These are phyloP conservation scores for Oryzias sinensis DNA, from an alignment of 2,797 vertebrate genomes.

Conservation along the genomic window DNA sequence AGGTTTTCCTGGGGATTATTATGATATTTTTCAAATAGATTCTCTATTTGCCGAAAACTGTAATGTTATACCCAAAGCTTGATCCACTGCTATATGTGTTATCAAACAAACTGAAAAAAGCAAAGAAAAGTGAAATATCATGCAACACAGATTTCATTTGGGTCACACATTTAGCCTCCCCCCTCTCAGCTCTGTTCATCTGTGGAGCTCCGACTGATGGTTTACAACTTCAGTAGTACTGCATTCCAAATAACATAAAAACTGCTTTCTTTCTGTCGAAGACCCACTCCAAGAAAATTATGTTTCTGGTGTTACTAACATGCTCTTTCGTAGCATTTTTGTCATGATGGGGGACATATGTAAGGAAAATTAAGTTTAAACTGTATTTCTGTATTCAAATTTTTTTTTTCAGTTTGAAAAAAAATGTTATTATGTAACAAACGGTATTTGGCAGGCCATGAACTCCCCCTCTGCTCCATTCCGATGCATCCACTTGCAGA, in stretches of 20 bases:
- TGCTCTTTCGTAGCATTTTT: too few relatives aligned
- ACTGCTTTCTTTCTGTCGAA: conserved; percentile 28
- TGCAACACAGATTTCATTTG: conserved; percentile 61
- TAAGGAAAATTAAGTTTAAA: too few relatives aligned
- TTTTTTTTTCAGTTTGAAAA: too few relatives aligned
- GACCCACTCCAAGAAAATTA: too few relatives aligned
- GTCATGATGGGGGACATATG: too few relatives aligned
- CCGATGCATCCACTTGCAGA: too few relatives aligned
- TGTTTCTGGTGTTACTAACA: too few relatives aligned
- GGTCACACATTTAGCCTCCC: conserved; percentile 51
- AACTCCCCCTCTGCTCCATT: too few relatives aligned
- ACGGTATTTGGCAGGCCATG: too few relatives aligned
- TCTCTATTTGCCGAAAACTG: conserved; percentile 50
- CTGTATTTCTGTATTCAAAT: too few relatives aligned
- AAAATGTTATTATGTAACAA: too few relatives aligned
- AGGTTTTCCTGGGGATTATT: conserved; percentile 2
- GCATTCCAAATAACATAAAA: conserved; percentile 43
- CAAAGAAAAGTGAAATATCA: conserved; percentile 24
- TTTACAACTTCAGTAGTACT: conserved; percentile 37
- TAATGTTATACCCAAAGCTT: conserved; percentile 40
- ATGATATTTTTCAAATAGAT: conserved; percentile 42
- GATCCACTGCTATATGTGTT: conserved; percentile 24
- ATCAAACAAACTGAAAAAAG: conserved; percentile 26
- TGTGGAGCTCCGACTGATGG: conserved; percentile 48
- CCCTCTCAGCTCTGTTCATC: conserved; percentile 55